Base-by-base conservation (phyloP, 92 coral and sea anemone species). In the Palythoa grandis region DNA sequence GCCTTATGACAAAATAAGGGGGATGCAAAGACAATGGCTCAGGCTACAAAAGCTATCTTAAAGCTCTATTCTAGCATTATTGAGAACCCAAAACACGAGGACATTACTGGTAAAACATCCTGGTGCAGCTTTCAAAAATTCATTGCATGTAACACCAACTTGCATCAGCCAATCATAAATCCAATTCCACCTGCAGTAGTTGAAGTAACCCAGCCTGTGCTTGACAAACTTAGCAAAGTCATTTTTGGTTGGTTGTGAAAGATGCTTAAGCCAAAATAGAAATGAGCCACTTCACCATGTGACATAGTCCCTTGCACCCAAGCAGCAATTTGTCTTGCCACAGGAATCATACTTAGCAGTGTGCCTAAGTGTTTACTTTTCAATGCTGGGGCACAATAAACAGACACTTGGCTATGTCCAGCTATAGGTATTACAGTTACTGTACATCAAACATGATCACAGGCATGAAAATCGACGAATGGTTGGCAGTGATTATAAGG, bases 41-140 rank as follows among this genome's bases (percentile, higher is more conserved):
- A 77, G 43, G 88, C 91, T 4, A 87, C 91, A 63, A 25, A 70
- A 35, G 93, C 93, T 47, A 76, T 83, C 19, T 82, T 87, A 19
- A 86, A 86, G 53, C 91, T 87, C 70, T 77, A 88, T 35, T 5
- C 85, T 43, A 91, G 91, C 53, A 88, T 91, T 0, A 52, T 68
- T 19, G 91, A 91, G 35, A 84, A 83, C 47, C 91, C 93, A 0
- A 79, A 88, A 39, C 89, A 88, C 54, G 91, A 88, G 25, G 88
- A 82, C 79, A 88, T 91, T 1, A 50, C 57, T 13, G 88, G 91
- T 24, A 54, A 83, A 37, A 29, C 37, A 4, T 91, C 87, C 5
- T 91, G 87, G 93, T 88, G 92, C 22, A 79, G 87, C 89, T 88
- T 52, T 72, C 93, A 91, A 67, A 73, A 52, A 57, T 87, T 88